These are phyloP conservation scores for Cordilura impudica DNA, from an alignment of 2,888 invertebrate species.

Conservation along the genomic window DNA sequence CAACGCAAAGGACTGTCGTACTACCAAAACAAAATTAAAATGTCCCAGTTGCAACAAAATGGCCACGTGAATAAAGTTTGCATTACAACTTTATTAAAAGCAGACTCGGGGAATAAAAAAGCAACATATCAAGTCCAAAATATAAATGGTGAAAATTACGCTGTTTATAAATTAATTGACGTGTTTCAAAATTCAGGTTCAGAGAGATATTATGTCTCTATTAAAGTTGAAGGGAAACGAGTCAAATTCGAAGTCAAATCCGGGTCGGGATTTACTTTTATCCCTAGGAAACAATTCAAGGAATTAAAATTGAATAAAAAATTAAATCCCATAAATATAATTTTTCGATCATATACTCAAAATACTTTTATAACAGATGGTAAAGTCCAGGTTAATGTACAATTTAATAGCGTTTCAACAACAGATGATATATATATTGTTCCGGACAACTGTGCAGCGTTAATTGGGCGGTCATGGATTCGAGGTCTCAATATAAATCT, in stretches of 20 bases:
- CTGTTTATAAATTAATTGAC: slow-evolving; percentile 1
- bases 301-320: no score
- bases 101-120: neutral
- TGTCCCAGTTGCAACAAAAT: neutral
- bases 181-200: slow-evolving; percentile 1
- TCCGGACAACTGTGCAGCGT: neutral
- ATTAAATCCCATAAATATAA: no score
- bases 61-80: slow-evolving; percentile 8
- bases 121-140: no score
- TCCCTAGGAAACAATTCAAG: neutral
- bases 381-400: no score
- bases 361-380: no score
- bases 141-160: neutral
- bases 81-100: neutral
- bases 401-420: no score
- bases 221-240: neutral
- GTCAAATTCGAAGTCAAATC: neutral
- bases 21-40: slow-evolving; percentile 2
- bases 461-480: neutral
- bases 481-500: neutral
- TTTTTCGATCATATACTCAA: no score
- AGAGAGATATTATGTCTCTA: neutral
- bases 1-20: neutral
- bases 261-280: neutral
- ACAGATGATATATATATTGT: neutral